Evolutionary conservation across 2,888 invertebrate genomes (phyloP), one percentile per base, ranked within the genome.

Genomic region (Neoitamus cyanurus): DNA sequence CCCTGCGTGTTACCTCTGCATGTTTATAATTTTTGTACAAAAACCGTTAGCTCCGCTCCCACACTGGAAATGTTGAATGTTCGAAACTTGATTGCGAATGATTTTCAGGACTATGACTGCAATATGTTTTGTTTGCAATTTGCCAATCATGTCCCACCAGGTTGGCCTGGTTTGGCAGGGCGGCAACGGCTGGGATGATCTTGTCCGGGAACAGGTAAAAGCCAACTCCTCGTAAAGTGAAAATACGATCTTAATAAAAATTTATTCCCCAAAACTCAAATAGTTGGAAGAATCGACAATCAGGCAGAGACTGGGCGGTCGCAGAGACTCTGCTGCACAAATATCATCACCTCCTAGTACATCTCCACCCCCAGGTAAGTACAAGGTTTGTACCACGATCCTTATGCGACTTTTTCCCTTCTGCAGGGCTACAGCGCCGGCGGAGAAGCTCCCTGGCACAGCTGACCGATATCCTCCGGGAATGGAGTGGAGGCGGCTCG

Each of bases 121-220:
- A 91, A 95, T 97, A 93, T 98, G 98, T 93, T 98, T 98, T 93
- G 97, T 98, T 89, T 98, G 98, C 95, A 97, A 98, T 92, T 94
- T 97, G 90, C 97, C 98, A 89, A 97, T 98, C 91, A 94, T 97
- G 91, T 97, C 96, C 87, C 97, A 98, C 92, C 98, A 98, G 94
- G 97, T 97, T 89, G 97, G 97, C 77, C 92, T 97, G 92, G 96
- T 97, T 90, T 97, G 97, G 97, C 96, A 97, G 89, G 97, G 97
- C 82, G 97, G 97, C 90, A 97, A 97, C 92, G 97, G 97, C 88
- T 97, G 97, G 96, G 97, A 97, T 95, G 97, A 97, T 91, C 93
- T 97, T 88, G 95, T 97, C 85, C 93, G 97, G 88, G 97, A 97
- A 88, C 96, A 96, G 92, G 93, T 94, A 86, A 46, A 42, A 36